Conservation (phyloP, 2,113 vertebrate genomes). For the Strigops habroptila region DNA sequence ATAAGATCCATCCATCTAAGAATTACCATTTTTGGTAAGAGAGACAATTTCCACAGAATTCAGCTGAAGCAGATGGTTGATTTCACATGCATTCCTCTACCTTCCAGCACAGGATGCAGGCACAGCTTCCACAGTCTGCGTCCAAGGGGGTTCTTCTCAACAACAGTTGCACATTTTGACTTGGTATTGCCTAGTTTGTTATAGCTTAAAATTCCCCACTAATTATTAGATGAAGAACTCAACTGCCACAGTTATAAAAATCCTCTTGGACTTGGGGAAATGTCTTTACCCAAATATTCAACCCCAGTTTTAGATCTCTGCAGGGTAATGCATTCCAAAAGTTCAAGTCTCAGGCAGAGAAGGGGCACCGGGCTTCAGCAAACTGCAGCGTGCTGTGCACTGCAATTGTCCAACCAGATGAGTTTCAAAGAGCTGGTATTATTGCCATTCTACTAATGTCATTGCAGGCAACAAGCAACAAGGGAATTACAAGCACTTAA, state of each 20-base stretch:
- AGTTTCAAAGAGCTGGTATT: background rate
- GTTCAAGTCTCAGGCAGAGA: constrained; percentile 37
- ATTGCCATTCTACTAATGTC: constrained; percentile 8
- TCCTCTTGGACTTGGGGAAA: constrained; percentile 31
- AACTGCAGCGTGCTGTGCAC: constrained; percentile 4
- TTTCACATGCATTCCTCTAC: background rate
- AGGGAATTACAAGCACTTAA: constrained; percentile 63
- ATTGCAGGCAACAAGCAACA: constrained; percentile 78
- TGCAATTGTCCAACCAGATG: constrained; percentile 8
- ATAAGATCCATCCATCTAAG: background rate
- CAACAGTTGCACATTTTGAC: background rate
- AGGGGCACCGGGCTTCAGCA: background rate
- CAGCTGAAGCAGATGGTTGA: constrained; percentile 15
- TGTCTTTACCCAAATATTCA: background rate
- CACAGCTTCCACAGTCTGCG: background rate
- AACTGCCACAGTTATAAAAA: background rate
- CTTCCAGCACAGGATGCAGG: background rate
- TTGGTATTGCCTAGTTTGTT: background rate
- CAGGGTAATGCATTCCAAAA: constrained; percentile 20
- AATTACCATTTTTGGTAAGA: constrained; percentile 48
- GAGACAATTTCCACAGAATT: constrained; percentile 14
- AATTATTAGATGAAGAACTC: background rate
- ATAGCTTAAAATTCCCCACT: background rate
- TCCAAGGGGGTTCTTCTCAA: constrained; percentile 4
- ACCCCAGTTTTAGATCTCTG: background rate